phyloP scores from a whole-genome alignment of 2,888 invertebrate genomes.

The Nemurella pictetii region DNA sequence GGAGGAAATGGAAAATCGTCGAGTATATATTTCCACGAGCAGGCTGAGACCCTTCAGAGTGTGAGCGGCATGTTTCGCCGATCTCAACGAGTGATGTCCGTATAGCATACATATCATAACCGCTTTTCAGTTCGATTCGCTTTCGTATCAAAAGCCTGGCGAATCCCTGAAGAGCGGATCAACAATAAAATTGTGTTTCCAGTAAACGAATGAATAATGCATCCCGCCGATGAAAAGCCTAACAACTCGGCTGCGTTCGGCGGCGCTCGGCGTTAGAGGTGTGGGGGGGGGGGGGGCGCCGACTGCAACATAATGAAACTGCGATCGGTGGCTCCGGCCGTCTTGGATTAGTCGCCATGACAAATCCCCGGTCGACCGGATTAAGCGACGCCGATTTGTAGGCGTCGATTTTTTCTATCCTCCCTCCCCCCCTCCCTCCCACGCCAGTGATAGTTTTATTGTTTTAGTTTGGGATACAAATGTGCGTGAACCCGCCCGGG shows the following conservation, averaged over 20 bases:
- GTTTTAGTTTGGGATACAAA: slow-evolving; percentile 26
- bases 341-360: slow-evolving; percentile 18
- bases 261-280: too few relatives aligned
- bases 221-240: not conserved
- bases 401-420: slow-evolving; percentile 15
- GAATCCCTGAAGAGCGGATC: not conserved
- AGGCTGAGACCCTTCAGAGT: slow-evolving; percentile 1
- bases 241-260: not conserved
- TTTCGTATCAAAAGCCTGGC: not conserved
- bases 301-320: not conserved
- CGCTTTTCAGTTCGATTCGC: slow-evolving; percentile 9
- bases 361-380: slow-evolving; percentile 19
- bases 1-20: slow-evolving; percentile 27
- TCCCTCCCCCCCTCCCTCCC: too few relatives aligned
- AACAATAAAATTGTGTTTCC: slow-evolving; percentile 15
- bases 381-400: slow-evolving; percentile 25
- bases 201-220: slow-evolving; percentile 23
- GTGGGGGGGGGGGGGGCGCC: too few relatives aligned
- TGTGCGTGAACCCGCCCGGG: not conserved
- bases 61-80: slow-evolving; percentile 1
- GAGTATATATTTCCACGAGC: not conserved
- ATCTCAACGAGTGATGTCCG: slow-evolving; percentile 1
- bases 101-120: slow-evolving; percentile 18
- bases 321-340: not conserved
- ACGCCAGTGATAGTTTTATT: slow-evolving; percentile 22